phyloP scores from a whole-genome alignment of 2,888 invertebrate genomes.

The Phyllotreta cruciferae region DNA sequence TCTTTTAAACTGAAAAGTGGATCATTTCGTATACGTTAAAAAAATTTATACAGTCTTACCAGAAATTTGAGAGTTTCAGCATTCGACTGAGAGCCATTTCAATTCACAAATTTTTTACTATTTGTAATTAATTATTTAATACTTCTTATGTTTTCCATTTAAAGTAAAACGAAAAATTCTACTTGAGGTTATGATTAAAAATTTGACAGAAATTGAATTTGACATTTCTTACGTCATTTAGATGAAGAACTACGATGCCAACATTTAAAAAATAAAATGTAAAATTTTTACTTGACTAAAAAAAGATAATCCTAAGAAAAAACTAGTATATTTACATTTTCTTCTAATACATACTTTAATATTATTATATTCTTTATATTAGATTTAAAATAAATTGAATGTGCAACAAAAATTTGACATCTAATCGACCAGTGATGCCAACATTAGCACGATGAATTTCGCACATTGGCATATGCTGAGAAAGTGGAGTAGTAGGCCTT shows the following conservation, averaged over 20 bases:
- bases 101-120: not conserved
- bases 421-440: slow-evolving; percentile 5
- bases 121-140: not conserved
- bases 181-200: slow-evolving; percentile 14
- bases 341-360: too few relatives aligned
- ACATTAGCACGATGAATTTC: slow-evolving; percentile 15
- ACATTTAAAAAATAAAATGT: too few relatives aligned
- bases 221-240: not conserved
- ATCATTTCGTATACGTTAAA: not conserved
- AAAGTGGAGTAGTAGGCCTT: slow-evolving; percentile 1
- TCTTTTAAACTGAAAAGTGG: slow-evolving; percentile 36
- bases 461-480: slow-evolving; percentile 23
- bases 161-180: not conserved
- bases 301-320: too few relatives aligned
- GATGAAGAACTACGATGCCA: too few relatives aligned
- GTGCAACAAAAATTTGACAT: not conserved
- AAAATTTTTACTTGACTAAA: too few relatives aligned
- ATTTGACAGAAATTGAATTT: slow-evolving; percentile 4
- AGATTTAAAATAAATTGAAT: not conserved
- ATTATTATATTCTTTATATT: too few relatives aligned
- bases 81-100: slow-evolving; percentile 53
- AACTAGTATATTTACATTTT: too few relatives aligned
- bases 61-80: slow-evolving; percentile 48
- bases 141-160: slow-evolving; percentile 4
- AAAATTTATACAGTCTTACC: slow-evolving; percentile 38